These are phyloP conservation scores for Kryptopterus vitreolus DNA, from an alignment of 2,797 vertebrate genomes.

Conservation along the genomic window DNA sequence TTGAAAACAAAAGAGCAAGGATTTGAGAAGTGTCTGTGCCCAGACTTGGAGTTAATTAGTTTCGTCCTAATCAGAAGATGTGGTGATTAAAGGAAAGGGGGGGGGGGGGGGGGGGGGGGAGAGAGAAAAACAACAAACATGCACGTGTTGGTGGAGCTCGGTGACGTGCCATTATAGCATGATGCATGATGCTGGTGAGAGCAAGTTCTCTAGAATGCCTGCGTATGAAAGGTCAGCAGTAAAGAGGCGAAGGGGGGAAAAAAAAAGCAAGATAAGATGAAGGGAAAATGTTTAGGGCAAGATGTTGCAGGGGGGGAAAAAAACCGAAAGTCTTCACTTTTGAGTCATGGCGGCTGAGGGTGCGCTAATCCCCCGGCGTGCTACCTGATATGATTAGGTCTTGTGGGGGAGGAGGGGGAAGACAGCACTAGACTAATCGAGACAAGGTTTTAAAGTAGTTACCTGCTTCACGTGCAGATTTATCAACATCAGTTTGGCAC, in stretches of 20 bases:
- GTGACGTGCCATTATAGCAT: constrained; percentile 38
- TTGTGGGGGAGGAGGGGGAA: constrained; percentile 36
- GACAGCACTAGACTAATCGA: constrained; percentile 85
- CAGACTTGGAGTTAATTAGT: constrained; percentile 73
- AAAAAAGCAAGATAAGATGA: constrained; percentile 7
- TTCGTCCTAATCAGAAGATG: constrained; percentile 74
- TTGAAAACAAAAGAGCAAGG: constrained; percentile 53
- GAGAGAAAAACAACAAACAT: constrained; percentile 43
- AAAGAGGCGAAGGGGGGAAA: constrained; percentile 17
- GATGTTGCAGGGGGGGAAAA: background rate
- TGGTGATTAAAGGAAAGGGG: constrained; percentile 63
- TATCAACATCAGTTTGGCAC: constrained; percentile 92
- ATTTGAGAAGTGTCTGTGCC: constrained; percentile 54
- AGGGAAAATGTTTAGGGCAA: constrained; percentile 10
- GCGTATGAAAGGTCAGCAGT: constrained; percentile 36
- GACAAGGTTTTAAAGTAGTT: constrained; percentile 98
- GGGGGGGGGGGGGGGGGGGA: no score
- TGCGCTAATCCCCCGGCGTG: constrained; percentile 12
- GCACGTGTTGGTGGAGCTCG: background rate
- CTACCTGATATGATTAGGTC: constrained; percentile 45
- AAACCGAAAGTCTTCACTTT: constrained; percentile 35
- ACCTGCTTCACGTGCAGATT: constrained; percentile 95
- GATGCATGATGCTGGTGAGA: constrained; percentile 33
- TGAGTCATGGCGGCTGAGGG: constrained; percentile 38
- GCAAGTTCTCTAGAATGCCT: constrained; percentile 20